Evolutionary conservation across 2,113 vertebrate species (phyloP).

Genomic region (Malaclemys terrapin): DNA sequence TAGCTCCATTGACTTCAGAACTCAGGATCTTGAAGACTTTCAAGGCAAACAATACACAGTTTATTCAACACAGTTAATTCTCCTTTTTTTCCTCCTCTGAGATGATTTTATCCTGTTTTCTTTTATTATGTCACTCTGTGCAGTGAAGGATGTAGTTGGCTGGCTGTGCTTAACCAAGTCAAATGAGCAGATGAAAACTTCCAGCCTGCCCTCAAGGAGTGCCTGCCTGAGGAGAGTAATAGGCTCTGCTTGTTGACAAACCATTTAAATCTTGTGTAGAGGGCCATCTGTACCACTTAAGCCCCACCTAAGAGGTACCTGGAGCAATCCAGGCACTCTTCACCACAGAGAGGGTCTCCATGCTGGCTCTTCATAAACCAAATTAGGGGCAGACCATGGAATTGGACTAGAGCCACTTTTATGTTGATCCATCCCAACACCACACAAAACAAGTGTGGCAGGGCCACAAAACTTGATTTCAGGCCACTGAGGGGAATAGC

Average conservation of each 20-base stretch:
- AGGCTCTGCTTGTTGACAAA: neutral
- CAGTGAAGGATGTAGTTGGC: accelerated
- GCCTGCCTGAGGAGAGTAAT: neutral
- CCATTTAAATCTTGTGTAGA: accelerated
- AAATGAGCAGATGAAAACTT: neutral
- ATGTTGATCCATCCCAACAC: neutral
- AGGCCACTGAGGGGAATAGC: neutral
- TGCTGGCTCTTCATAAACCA: neutral
- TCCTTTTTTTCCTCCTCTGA: neutral
- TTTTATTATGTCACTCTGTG: neutral
- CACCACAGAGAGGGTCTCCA: neutral
- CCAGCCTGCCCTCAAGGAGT: neutral
- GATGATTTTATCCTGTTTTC: neutral
- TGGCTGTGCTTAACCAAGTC: neutral
- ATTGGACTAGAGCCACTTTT: accelerated
- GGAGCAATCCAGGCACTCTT: neutral
- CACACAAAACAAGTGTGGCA: neutral
- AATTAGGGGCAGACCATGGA: neutral
- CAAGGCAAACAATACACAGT: neutral
- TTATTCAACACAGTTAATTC: neutral
- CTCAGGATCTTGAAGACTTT: neutral
- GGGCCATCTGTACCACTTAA: neutral
- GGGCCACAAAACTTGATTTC: neutral
- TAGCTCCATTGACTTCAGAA: neutral
- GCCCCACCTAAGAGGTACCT: neutral